A percentile compares a stretch with the other conserved stretches of the same genome.
Evolutionary conservation across 2,888 invertebrate genomes (phyloP).

Genomic region (Drosophila kuntzei): DNA sequence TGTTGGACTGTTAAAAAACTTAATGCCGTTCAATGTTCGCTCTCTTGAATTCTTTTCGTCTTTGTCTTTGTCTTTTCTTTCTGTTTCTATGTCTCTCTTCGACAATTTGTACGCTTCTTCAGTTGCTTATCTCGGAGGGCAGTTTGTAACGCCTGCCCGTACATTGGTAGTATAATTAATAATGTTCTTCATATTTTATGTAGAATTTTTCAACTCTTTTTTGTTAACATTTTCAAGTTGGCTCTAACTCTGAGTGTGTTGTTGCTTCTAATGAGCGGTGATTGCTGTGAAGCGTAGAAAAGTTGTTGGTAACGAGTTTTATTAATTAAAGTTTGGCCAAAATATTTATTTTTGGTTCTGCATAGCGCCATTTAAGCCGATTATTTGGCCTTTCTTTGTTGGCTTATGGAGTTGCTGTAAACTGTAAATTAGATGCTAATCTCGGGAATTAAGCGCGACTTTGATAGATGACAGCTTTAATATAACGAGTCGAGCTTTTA

Average conservation of each 20-base stretch:
- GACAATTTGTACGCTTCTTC: constrained; percentile 56
- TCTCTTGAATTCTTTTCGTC: constrained; percentile 3
- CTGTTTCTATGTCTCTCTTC: constrained; percentile 9
- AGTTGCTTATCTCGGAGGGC: constrained; percentile 48
- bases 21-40: constrained; percentile 51
- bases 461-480: constrained; percentile 44
- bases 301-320: constrained; percentile 62
- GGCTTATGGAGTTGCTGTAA: constrained; percentile 26
- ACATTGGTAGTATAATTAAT: constrained; percentile 60
- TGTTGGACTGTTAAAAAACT: constrained; percentile 20
- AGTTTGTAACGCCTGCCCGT: constrained; percentile 56
- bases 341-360: background rate
- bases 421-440: constrained; percentile 47
- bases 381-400: constrained; percentile 15
- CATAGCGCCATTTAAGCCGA: constrained; percentile 54
- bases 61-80: constrained; percentile 9
- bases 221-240: constrained; percentile 15
- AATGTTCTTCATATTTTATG: constrained; percentile 45
- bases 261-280: constrained; percentile 44
- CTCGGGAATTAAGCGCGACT: constrained; percentile 24
- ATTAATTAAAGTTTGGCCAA: constrained; percentile 63
- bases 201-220: constrained; percentile 30
- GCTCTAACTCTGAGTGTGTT: constrained; percentile 6
- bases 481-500: background rate
- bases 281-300: constrained; percentile 56